Evolutionary conservation across 1,140 invertebrate species (phyloP).

Genomic region (Apis mellifera): Amel_HAv3.1 CM009936.2:11982501-11983000

Average conservation of each 20-base stretch:
- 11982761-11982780: conserved; percentile 34
- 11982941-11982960: background rate
- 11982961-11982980: too few relatives aligned
- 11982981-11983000: too few relatives aligned
- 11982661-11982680: background rate
- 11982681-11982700: background rate
- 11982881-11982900: conserved; percentile 23
- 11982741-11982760: conserved; percentile 29
- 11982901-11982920: conserved; percentile 26
- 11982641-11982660: background rate
- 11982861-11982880: conserved; percentile 1
- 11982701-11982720: background rate
- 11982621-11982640: too few relatives aligned
- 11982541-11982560: background rate
- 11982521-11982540: background rate
- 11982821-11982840: conserved; percentile 32
- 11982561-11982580: background rate
- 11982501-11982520: background rate
- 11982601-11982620: too few relatives aligned
- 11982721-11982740: conserved; percentile 48
- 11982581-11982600: too few relatives aligned
- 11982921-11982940: background rate
- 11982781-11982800: conserved; percentile 20
- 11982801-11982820: conserved; percentile 33
- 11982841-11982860: conserved; percentile 30